Evolutionary conservation across 1,140 invertebrate species (phyloP).

Genomic region (Drosophila pruinosa): DNA sequence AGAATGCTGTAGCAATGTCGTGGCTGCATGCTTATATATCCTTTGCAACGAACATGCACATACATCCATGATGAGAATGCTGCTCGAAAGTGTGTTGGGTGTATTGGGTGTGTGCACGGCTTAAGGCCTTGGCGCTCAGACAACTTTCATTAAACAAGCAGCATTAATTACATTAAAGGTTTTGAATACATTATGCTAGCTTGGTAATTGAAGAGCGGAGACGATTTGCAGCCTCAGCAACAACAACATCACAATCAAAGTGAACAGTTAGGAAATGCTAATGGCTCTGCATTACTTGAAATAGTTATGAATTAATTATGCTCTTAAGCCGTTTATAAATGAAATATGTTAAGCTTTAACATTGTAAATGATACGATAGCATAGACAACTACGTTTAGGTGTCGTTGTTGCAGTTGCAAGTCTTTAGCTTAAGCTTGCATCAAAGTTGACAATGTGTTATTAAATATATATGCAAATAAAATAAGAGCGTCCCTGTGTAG

Average conservation of each 20-base stretch:
- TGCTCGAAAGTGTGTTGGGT: neutral
- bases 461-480: neutral
- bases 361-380: neutral
- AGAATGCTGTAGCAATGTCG: conserved; percentile 45
- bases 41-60: conserved; percentile 35
- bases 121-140: conserved; percentile 30
- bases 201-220: conserved; percentile 41
- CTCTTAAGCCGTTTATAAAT: conserved; percentile 13
- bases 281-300: conserved; percentile 49
- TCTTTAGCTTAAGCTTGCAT: too few species aligned
- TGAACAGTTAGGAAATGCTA: conserved; percentile 13
- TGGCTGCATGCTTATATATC: conserved; percentile 46
- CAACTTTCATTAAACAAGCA: conserved; percentile 77
- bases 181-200: conserved; percentile 67
- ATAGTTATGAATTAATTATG: conserved; percentile 54
- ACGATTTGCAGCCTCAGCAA: conserved; percentile 19
- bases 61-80: neutral
- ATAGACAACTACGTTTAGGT: neutral
- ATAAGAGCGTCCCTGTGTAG: too few species aligned
- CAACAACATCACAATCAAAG: neutral
- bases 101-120: conserved; percentile 4
- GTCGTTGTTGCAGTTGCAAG: too few species aligned
- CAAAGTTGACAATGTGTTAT: neutral
- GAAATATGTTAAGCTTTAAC: neutral
- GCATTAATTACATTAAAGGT: conserved; percentile 80